Percentiles rank a stretch among this genome's conserved stretches.
Evolutionary conservation across 2,113 vertebrate species (phyloP).

Genomic region (Cyprinodon brontotheroides): DNA sequence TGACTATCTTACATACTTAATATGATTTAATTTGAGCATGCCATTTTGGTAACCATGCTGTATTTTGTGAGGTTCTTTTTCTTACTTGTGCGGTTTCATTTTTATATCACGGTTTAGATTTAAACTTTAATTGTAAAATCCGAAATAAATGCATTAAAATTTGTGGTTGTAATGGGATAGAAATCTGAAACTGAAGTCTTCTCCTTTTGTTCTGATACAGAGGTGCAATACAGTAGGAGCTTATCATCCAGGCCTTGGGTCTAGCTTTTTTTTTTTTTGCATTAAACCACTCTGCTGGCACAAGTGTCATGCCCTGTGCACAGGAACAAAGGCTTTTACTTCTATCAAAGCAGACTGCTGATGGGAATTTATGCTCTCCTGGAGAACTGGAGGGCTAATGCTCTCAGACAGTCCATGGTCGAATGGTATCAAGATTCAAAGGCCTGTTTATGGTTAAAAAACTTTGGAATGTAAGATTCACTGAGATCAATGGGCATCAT

Average conservation of each 20-base stretch:
- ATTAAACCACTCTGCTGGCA: conserved; percentile 47
- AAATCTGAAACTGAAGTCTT: not conserved
- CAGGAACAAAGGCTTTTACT: conserved; percentile 49
- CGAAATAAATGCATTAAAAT: not conserved
- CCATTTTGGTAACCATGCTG: too few species aligned
- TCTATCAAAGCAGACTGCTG: conserved; percentile 60
- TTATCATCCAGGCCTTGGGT: conserved; percentile 15
- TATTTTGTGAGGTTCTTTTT: too few species aligned
- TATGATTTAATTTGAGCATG: too few species aligned
- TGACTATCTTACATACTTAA: too few species aligned
- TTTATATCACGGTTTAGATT: too few species aligned
- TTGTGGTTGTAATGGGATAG: not conserved
- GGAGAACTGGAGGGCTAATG: conserved; percentile 35
- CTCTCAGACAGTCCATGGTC: conserved; percentile 26
- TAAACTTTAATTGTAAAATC: too few species aligned
- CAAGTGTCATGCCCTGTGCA: conserved; percentile 47
- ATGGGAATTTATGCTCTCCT: conserved; percentile 41
- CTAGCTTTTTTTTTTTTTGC: conserved; percentile 38
- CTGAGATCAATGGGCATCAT: not conserved
- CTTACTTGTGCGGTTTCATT: too few species aligned
- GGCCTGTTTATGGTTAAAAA: not conserved
- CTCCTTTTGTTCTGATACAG: not conserved
- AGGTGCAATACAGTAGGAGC: conserved; percentile 26
- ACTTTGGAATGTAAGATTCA: not conserved
- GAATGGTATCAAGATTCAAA: conserved; percentile 27